Evolutionary conservation across 2,888 invertebrate genomes (phyloP), one percentile per base, ranked within the genome.

Genomic region (Strigamia transsilvanica): DNA sequence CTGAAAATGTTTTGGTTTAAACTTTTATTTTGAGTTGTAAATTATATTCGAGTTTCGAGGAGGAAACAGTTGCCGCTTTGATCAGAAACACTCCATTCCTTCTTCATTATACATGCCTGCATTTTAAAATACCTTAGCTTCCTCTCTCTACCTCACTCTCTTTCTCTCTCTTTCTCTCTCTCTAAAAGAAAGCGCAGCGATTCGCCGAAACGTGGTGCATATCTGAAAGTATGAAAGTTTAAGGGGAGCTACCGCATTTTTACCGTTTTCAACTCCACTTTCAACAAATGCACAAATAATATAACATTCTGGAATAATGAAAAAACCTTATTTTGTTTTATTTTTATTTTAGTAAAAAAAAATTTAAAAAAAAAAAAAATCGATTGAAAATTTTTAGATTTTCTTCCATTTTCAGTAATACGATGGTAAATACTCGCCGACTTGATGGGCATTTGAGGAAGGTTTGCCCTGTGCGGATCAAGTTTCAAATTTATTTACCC

Each of bases 11-110:
- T 38, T 6, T 38, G 38, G 46, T 46, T 10, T 18, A n/a, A 51
- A 51, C 3, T 18, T 51, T 51, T 1, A 6, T 51, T 51, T 51
- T 18, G 51, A 18, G 15, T 51, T n/a, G 12, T 51, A 51, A 51
- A 51, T 51, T 51, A 51, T 51, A 13, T 51, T 51, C n/a, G 0
- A 51, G 51, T 6, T 15, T 7, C 12, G 51, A 18, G 18, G 18
- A 51, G 51, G 51, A 51, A 51, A 51, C 51, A 18, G 51, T 51
- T 51, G 51, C 51, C 51, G 51, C 51, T 51, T 51, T 51, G 51
- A 51, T 51, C 51, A 51, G 51, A 18, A 18, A 51, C 51, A 18
- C 51, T 51, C 51, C 51, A 51, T 51, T 51, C 51, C 51, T 5
- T 51, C 51, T 51, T 51, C 51, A 51, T 51, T 51, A 51, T 51